Evolutionary conservation across 1,140 invertebrate species (phyloP), one percentile per base, ranked within the genome.

Genomic region (Scylla paramamosain): DNA sequence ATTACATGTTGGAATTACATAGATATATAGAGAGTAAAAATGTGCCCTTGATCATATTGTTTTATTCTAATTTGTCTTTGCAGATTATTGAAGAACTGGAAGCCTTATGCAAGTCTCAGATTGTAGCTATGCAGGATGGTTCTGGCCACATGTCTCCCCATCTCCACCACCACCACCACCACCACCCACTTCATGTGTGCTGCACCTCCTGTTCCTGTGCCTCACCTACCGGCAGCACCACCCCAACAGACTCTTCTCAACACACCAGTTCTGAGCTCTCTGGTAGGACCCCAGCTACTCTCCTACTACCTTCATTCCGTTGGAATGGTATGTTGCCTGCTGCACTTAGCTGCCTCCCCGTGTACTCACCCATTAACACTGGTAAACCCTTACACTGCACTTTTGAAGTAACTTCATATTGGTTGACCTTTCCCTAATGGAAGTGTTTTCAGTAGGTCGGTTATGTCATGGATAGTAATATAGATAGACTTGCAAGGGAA

Each of bases 71-170:
- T 32, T 39, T 87, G n/a, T 87, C 31, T 28, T 20, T 92, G 82
- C 94, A 95, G 94, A 95, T 95, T n/a, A 86, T 95, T 52, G 94
- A 95, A 29, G 94, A 95, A 3, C 90, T 95, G 16, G 90, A 95
- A 67, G 83, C 45, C 59, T 86, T 95, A 39, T 86, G 77, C 32
- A 86, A 92, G 67, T 94, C 93, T 46, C 93, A 94, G n/a, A 91
- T 83, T 6, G 32, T 12, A 28, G 32, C 67, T 20, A 28, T 90
- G 67, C 87, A 94, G 67, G 93, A 92, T 89, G 94, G 84, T 25
- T 25, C 52, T 67, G 91, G 88, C 31, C 90, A 48, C 8, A 28
- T 93, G 32, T 67, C 84, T 32, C 90, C 46, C 29, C 77, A 48
- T 59, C 94, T 7, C 10, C 94, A 92, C 83, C 94, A 95, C 91